Evolutionary conservation across 2,888 invertebrate genomes (phyloP).

Genomic region (Onchidella celtica): DNA sequence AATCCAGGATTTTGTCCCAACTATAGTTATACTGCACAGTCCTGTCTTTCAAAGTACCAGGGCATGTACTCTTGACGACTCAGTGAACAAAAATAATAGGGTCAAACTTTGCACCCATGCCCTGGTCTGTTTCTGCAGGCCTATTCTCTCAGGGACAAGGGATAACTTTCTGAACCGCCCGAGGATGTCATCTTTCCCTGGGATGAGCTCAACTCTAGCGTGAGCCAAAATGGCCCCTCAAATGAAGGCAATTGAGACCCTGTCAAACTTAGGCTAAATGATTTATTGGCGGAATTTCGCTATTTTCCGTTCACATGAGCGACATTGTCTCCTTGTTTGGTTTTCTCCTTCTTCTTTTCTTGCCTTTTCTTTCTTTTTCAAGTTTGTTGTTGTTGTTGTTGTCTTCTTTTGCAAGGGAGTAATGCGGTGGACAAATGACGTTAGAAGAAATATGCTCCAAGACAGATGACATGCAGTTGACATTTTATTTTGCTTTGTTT

Average conservation of each 20-base stretch:
- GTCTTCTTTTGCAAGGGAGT: not conserved
- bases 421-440: not conserved
- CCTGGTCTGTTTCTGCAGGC: too few species aligned
- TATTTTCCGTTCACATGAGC: constrained; percentile 18
- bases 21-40: too few species aligned
- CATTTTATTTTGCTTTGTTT: not conserved
- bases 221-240: constrained; percentile 47
- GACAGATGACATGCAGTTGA: not conserved
- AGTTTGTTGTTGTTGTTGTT: not conserved
- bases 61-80: too few species aligned
- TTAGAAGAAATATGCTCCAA: too few species aligned
- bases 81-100: too few species aligned
- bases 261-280: constrained; percentile 45
- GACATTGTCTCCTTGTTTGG: constrained; percentile 3
- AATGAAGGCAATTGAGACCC: constrained; percentile 50
- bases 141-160: too few species aligned
- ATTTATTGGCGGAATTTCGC: constrained; percentile 46
- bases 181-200: constrained; percentile 27
- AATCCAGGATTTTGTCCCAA: too few species aligned
- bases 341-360: not conserved
- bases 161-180: constrained; percentile 17
- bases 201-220: constrained; percentile 36
- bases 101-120: too few species aligned
- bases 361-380: not conserved
- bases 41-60: too few species aligned